Percentiles rank a stretch among this genome's conserved stretches.
phyloP scores from a whole-genome alignment of 2,888 invertebrate genomes.

The Pandemis cinnamomeana region DNA sequence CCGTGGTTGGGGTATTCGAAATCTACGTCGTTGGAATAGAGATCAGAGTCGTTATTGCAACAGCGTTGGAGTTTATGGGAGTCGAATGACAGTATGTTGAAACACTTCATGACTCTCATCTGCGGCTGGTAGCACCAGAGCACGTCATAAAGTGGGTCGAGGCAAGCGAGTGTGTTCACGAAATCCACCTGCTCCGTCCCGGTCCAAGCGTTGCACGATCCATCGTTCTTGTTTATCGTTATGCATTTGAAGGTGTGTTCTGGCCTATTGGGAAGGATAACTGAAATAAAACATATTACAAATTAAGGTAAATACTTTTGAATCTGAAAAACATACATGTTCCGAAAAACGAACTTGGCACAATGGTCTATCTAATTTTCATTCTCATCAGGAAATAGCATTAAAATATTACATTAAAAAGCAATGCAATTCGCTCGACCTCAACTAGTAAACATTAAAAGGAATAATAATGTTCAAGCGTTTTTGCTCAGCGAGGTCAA shows the following conservation, averaged over 20 bases:
- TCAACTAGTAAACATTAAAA: too few species aligned
- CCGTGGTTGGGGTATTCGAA: slow-evolving; percentile 75
- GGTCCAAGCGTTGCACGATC: slow-evolving; percentile 93
- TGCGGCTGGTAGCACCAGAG: slow-evolving; percentile 95
- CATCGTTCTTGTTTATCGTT: slow-evolving; percentile 95
- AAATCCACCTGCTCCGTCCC: slow-evolving; percentile 94
- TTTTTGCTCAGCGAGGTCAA: too few species aligned
- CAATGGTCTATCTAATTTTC: too few species aligned
- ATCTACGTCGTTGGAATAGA: slow-evolving; percentile 57
- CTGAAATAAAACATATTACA: slow-evolving; percentile 71
- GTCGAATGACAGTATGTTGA: slow-evolving; percentile 93
- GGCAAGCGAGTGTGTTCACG: slow-evolving; percentile 89
- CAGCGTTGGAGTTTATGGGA: slow-evolving; percentile 78
- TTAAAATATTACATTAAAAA: too few species aligned
- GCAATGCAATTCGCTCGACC: too few species aligned
- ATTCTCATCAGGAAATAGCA: too few species aligned
- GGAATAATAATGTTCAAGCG: too few species aligned
- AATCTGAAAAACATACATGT: background rate
- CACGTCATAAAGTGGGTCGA: slow-evolving; percentile 97
- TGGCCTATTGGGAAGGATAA: slow-evolving; percentile 92
- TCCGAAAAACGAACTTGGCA: too few species aligned
- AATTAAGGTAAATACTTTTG: slow-evolving; percentile 51
- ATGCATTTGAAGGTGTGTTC: slow-evolving; percentile 93
- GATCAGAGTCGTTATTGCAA: slow-evolving; percentile 64
- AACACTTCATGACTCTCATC: slow-evolving; percentile 87